Evolutionary conservation across 2,797 vertebrate genomes (phyloP), one percentile per base, ranked within the genome.

Genomic region (Mus spretus): DNA sequence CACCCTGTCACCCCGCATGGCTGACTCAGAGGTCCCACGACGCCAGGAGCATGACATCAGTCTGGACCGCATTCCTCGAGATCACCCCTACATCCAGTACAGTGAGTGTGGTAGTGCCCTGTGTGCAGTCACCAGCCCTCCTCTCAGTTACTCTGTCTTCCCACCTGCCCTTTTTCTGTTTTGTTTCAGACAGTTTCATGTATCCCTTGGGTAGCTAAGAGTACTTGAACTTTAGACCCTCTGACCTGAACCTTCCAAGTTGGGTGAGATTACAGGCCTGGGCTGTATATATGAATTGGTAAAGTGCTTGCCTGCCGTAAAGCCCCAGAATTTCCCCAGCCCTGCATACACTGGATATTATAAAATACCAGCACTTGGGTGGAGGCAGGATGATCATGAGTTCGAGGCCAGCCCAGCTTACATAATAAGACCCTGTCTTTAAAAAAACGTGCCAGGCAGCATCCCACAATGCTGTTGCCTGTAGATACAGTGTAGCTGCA

Each of bases 21-120:
- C 99, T 0, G 99, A 99, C 94, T 99, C 99, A 0, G 99, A 99
- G 3, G 97, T 99, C 1, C 99, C 99, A 65, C 99, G 99, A 63
- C 98, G 99, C 0, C 99, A 99, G 57, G 99, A 99, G 98, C 98
- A 98, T 0, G 99, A 99, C 98, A 99, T 99, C 98, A 99, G 99
- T 97, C 98, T 99, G 89, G 99, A 99, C 98, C 99, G 99, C 80
- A 98, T 99, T 47, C 99, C 99, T 61, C 98, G 98, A 14, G 99
- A 99, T 90, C 99, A 99, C 91, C 97, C 99, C 0, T 99, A 99
- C 96, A 99, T 99, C 84, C 99, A 99, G 84, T 99, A 99, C 37
- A 99, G 99, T 99, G 97, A 94, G 97, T 91, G 37, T 63, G 4
- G 0, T 53, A 0, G 0, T 6, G 72, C 57, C 5, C 2, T 15